phyloP scores from a whole-genome alignment of 2,888 invertebrate species.

The Clistopyga incitator region DNA sequence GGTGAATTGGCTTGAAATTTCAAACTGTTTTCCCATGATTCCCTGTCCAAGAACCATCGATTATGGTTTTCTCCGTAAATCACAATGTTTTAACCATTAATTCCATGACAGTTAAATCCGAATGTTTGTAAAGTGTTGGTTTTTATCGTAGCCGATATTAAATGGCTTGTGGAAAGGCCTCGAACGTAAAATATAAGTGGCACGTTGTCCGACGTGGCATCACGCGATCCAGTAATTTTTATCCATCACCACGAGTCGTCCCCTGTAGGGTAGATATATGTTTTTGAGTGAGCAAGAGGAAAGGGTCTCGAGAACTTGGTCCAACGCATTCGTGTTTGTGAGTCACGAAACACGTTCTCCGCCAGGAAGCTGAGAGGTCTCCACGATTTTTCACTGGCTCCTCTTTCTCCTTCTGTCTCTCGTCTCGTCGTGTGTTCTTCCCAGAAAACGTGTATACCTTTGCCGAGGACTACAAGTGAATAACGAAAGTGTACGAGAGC shows the following conservation, averaged over 20 bases:
- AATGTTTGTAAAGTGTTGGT: too few relatives aligned
- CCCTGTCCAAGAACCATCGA: background rate
- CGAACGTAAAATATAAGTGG: constrained; percentile 18
- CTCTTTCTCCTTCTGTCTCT: constrained; percentile 14
- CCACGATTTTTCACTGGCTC: constrained; percentile 40
- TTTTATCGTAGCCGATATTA: background rate
- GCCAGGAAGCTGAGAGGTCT: constrained; percentile 19
- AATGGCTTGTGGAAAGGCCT: background rate
- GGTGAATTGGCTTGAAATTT: too few relatives aligned
- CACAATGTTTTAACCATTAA: background rate
- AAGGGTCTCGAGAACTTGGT: constrained; percentile 22
- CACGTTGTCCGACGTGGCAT: constrained; percentile 25
- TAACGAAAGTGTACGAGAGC: constrained; percentile 31
- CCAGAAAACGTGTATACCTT: constrained; percentile 19
- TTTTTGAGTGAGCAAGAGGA: constrained; percentile 36
- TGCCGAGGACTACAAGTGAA: constrained; percentile 35
- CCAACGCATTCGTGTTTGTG: constrained; percentile 23
- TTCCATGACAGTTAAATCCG: background rate
- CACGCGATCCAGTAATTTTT: constrained; percentile 42
- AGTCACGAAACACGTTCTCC: constrained; percentile 25
- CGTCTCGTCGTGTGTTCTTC: constrained; percentile 25
- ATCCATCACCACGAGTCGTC: constrained; percentile 1
- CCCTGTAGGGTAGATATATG: constrained; percentile 25
- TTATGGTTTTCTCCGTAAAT: background rate
- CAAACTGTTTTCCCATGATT: too few relatives aligned